Evolutionary conservation across 1,140 invertebrate species (phyloP).

Genomic region (Drosophila bocqueti): DNA sequence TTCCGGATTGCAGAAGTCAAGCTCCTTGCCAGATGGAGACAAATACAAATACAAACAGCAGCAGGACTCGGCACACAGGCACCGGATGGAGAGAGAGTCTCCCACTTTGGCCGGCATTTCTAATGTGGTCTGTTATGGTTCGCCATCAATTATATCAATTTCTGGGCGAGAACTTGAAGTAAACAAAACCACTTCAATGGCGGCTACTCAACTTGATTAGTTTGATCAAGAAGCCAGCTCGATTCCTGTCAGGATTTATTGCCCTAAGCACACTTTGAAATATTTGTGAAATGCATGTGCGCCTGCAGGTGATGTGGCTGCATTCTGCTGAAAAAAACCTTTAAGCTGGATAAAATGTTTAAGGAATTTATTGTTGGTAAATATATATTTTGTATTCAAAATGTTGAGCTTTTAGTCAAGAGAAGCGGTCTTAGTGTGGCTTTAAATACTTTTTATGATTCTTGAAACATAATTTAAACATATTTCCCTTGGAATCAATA

Average conservation of each 20-base stretch:
- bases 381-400: too few relatives aligned
- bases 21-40: conserved; percentile 67
- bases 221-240: conserved; percentile 41
- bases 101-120: conserved; percentile 52
- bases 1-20: conserved; percentile 79
- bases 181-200: conserved; percentile 64
- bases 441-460: not conserved
- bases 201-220: conserved; percentile 57
- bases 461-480: not conserved
- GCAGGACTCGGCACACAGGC: conserved; percentile 24
- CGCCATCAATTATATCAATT: conserved; percentile 81
- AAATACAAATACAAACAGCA: conserved; percentile 34
- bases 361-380: not conserved
- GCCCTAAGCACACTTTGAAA: conserved; percentile 25
- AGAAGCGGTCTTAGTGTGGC: not conserved
- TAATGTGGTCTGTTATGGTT: conserved; percentile 75
- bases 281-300: conserved; percentile 40
- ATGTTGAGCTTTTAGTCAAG: too few relatives aligned
- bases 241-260: conserved; percentile 35
- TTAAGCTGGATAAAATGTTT: not conserved
- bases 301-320: conserved; percentile 1
- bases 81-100: conserved; percentile 39
- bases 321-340: not conserved
- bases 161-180: conserved; percentile 53
- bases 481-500: not conserved